phyloP scores from a whole-genome alignment of 2,888 invertebrate species.

The Volucella inflata region DNA sequence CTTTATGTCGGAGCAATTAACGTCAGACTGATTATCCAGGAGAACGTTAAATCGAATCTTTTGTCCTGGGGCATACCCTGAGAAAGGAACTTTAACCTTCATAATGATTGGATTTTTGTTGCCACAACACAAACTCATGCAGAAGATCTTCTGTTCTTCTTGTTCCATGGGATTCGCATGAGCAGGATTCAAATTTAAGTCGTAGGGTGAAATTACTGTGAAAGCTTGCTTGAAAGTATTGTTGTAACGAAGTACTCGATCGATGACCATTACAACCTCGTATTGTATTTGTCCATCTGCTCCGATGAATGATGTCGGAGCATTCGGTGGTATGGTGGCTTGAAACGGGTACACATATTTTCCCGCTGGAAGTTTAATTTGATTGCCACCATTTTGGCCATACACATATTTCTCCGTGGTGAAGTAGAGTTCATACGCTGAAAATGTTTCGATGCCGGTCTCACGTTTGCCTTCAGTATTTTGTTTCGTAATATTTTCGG shows the following conservation, averaged over 20 bases:
- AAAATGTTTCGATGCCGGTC: constrained; percentile 80
- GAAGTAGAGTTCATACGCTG: constrained; percentile 81
- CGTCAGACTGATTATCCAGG: constrained; percentile 90
- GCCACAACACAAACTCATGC: constrained; percentile 88
- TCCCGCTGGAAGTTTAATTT: constrained; percentile 89
- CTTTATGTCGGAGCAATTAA: constrained; percentile 87
- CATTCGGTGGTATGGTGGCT: constrained; percentile 85
- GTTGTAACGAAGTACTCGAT: constrained; percentile 94
- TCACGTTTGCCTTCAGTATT: constrained; percentile 81
- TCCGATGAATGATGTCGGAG: constrained; percentile 92
- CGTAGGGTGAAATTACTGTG: constrained; percentile 90
- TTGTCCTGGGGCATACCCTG: constrained; percentile 91
- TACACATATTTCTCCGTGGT: constrained; percentile 81
- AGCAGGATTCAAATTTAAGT: constrained; percentile 89
- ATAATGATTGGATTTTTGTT: constrained; percentile 88
- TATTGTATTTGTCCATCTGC: constrained; percentile 90
- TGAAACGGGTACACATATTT: constrained; percentile 90
- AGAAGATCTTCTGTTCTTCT: constrained; percentile 89
- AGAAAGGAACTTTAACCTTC: constrained; percentile 87
- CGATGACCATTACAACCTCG: constrained; percentile 90
- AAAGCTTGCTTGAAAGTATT: constrained; percentile 91
- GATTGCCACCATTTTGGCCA: constrained; percentile 85
- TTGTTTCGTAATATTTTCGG: constrained; percentile 80
- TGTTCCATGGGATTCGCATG: constrained; percentile 87
- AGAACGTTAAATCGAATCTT: constrained; percentile 88